Evolutionary conservation across 2,797 vertebrate genomes (phyloP).

Genomic region (Falco novaeseelandiae): DNA sequence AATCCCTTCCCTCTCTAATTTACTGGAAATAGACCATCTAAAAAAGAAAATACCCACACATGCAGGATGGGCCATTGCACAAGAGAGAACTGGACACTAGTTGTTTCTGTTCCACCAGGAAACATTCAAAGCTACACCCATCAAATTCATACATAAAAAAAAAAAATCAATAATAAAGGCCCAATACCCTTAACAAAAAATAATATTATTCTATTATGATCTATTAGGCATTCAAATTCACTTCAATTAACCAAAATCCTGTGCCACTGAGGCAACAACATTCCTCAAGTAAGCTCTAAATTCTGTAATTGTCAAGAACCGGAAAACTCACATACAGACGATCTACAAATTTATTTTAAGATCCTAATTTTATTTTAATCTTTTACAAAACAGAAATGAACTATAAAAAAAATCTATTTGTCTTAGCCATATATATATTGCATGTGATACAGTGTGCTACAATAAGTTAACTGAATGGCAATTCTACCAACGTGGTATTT

Average conservation of each 20-base stretch:
- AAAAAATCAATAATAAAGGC: not conserved
- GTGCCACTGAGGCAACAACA: not conserved
- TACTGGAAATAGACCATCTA: not conserved
- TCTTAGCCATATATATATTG: not conserved
- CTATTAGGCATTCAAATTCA: not conserved
- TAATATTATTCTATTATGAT: not conserved
- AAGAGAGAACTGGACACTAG: not conserved
- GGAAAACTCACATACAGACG: not conserved
- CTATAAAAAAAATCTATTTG: not conserved
- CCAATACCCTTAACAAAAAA: not conserved
- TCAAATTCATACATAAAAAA: not conserved
- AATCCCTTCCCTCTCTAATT: not conserved
- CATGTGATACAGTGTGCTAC: accelerated
- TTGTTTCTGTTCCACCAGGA: not conserved
- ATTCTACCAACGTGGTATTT: not conserved
- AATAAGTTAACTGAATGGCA: accelerated
- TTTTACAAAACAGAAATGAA: not conserved
- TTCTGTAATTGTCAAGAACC: not conserved
- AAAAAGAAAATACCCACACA: not conserved
- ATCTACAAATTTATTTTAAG: not conserved
- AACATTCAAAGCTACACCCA: not conserved
- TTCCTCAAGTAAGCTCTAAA: not conserved
- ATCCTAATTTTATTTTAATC: not conserved
- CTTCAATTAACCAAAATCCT: not conserved
- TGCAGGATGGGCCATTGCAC: not conserved